Evolutionary conservation across 1,140 invertebrate species (phyloP), one percentile per base, ranked within the genome.

Genomic region (Acromyrmex charruanus): DNA sequence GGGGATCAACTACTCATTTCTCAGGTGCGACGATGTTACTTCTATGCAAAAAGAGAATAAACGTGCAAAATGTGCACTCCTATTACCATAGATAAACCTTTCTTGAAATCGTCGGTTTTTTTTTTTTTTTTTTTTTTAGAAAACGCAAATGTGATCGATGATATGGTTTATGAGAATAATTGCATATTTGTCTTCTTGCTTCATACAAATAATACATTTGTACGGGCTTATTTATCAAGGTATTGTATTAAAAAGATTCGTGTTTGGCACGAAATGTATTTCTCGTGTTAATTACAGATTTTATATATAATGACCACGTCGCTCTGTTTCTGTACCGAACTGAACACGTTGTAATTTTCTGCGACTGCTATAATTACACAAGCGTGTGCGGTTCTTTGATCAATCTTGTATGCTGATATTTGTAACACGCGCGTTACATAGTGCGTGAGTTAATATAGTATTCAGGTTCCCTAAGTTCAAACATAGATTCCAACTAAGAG

Each of bases 401-500:
- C 25, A n/a, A 6, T 58, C 2, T 21, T 35, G 55, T 25, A 84
- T 39, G n/a, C 69, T 25, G 25, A 51, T 14, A 49, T 12, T 12
- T 44, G 35, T 44, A 61, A 25, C 61, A 53, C 25, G 53, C 51
- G 53, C 31, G 55, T 58, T 82, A 58, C 63, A 58, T n/a, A 69
- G 49, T 69, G 53, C 66, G 31, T 72, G 53, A 39, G 66, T 58
- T 58, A 89, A 90, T 77, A 35, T 55, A 81, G 25, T 44, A 65
- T 49, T 3, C 10, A 77, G 25, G 28, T 4, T 6, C 53, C 55
- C 85, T 66, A 55, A 59, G 35, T 74, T 49, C 39, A 59, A 81
- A 74, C 80, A 63, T 16, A 12, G 65, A 59, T 87, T 90, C 65
- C 71, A 85, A 77, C 69, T 69, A 79, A 4, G 86, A 77, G 49